Base-by-base conservation (phyloP, 1,140 invertebrate species). In the Cotesia glomerata region DNA sequence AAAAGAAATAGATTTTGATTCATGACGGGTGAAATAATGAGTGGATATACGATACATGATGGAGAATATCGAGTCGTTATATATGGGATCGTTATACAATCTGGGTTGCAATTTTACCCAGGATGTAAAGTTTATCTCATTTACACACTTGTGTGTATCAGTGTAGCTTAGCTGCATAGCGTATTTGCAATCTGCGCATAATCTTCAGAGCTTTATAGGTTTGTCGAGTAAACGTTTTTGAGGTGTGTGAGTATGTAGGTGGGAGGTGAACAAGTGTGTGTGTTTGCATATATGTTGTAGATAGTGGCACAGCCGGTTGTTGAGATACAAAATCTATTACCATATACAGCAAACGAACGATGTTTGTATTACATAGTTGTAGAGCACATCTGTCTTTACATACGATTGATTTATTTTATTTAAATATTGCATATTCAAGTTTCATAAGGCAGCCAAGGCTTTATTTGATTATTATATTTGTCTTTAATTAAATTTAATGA, bases 161-260 rank as follows among this genome's bases (percentile, higher is more conserved):
- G 18, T 58, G 26, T 18, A 58, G 56, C 26, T 58, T 58, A 58
- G 56, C 16, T 45, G 8, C 16, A 16, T 58, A 8, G 18, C 16
- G 56, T 58, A 58, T 58, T 58, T 58, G 56, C 56, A 26, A 58
- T 26, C 56, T 58, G 56, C 56, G 56, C 56, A 58, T 58, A 58
- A 58, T 58, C 56, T 58, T 45, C 16, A 58, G 56, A 58, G 56
- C 56, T 58, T 58, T 58, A 58, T 58, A 18, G 56, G 56, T 58
- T 58, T 58, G 56, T 58, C 16, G 56, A 58, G 56, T 18, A 58
- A 58, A 34, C 56, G 18, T 58, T 58, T 58, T 58, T 9, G 39
- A 45, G 11, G 7, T 45, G 39, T 45, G 39, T 45, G 7, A 5
- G 11, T 45, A 26, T 26, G 26, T 26, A 26, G 26, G 26, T 26